Conservation (phyloP, 2,113 vertebrate genomes). For the Laticauda laticaudata region DNA sequence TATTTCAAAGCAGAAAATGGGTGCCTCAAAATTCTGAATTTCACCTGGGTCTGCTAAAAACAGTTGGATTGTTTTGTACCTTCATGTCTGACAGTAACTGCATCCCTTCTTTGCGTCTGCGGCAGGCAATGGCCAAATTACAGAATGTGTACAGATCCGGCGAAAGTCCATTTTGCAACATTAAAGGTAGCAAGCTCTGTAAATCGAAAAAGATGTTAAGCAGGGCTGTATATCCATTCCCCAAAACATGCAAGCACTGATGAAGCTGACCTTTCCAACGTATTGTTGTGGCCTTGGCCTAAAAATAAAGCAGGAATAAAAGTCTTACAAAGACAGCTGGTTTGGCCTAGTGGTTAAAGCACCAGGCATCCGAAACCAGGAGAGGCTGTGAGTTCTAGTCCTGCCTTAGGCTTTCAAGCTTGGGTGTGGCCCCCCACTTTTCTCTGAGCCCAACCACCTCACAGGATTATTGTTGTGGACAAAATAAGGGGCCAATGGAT, state of each 20-base stretch:
- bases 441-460: neutral
- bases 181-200: slow-evolving; percentile 77
- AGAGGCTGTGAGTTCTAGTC: neutral
- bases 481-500: neutral
- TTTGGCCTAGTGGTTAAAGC: neutral
- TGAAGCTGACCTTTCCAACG: neutral
- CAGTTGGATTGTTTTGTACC: slow-evolving; percentile 66
- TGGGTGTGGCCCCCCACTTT: neutral
- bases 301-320: neutral
- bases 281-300: no score
- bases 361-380: neutral
- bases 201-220: slow-evolving; percentile 9
- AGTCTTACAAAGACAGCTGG: neutral
- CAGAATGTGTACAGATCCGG: slow-evolving; percentile 85
- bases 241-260: neutral
- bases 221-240: no score
- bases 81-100: slow-evolving; percentile 87
- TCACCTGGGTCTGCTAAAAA: neutral
- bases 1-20: no score
- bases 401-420: no score
- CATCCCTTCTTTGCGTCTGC: slow-evolving; percentile 72
- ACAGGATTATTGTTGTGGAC: neutral
- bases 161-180: slow-evolving; percentile 73
- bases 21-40: no score
- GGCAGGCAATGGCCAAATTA: slow-evolving; percentile 83